Conservation (phyloP, 1,140 invertebrate species). For the Myzus persicae region DNA sequence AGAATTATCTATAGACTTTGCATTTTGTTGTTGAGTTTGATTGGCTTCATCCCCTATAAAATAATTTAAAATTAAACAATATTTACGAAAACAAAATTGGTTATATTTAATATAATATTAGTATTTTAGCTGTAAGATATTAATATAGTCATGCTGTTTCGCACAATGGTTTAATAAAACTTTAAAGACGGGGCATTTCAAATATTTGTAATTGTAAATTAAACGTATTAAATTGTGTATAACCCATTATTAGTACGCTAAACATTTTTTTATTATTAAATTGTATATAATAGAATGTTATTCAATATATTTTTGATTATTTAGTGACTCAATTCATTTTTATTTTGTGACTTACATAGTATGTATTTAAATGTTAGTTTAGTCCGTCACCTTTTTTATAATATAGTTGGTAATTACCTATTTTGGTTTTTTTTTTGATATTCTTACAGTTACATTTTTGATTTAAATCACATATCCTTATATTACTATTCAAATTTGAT, state of each 20-base stretch:
- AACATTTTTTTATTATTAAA: neutral
- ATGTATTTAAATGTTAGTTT: slow-evolving; percentile 15
- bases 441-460: neutral
- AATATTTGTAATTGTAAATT: neutral
- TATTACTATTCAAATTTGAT: neutral
- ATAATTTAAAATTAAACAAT: neutral
- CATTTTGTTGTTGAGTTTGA: slow-evolving; percentile 17
- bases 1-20: slow-evolving; percentile 49
- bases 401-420: slow-evolving; percentile 25
- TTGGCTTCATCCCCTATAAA: slow-evolving; percentile 48
- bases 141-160: neutral
- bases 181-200: neutral
- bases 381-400: slow-evolving; percentile 4
- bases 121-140: neutral
- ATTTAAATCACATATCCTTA: neutral
- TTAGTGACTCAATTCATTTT: neutral
- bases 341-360: neutral
- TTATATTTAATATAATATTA: neutral
- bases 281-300: neutral
- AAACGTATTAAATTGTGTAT: neutral
- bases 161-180: neutral
- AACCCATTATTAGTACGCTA: neutral
- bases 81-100: neutral
- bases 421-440: neutral
- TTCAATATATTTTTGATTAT: neutral